Conservation (phyloP, 2,888 invertebrate genomes). For the Chrysomela aeneicollis region DNA sequence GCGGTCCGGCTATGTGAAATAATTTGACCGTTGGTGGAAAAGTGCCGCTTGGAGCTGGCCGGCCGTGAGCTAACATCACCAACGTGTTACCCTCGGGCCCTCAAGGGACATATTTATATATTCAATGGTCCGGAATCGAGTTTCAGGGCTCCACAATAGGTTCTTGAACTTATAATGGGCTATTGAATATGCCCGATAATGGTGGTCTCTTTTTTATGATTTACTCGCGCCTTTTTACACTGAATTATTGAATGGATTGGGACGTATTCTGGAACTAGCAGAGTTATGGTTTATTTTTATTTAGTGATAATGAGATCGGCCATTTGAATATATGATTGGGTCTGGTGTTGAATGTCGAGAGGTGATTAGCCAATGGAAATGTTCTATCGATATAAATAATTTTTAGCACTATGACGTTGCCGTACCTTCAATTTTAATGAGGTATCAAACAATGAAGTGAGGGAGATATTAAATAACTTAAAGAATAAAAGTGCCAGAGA, state of each 20-base stretch:
- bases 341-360: background rate
- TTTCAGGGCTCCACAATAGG: constrained; percentile 20
- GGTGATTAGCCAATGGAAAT: background rate
- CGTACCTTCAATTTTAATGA: too few relatives aligned
- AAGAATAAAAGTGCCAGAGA: too few relatives aligned
- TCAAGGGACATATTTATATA: constrained; percentile 27
- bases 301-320: background rate
- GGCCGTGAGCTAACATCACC: too few relatives aligned
- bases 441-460: too few relatives aligned
- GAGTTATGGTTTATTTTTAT: constrained; percentile 20
- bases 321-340: background rate
- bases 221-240: constrained; percentile 10
- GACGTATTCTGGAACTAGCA: constrained; percentile 16
- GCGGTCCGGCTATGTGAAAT: too few relatives aligned
- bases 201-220: constrained; percentile 22
- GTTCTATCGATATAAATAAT: background rate
- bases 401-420: too few relatives aligned
- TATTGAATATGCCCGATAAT: constrained; percentile 29
- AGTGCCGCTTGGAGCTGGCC: too few relatives aligned
- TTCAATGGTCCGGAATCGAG: constrained; percentile 28
- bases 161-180: constrained; percentile 26
- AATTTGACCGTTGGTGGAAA: too few relatives aligned
- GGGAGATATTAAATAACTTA: too few relatives aligned
- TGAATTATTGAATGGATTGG: constrained; percentile 27
- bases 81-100: constrained; percentile 21